Evolutionary conservation across 2,113 vertebrate genomes (phyloP).

Genomic region (Prinia subflava): DNA sequence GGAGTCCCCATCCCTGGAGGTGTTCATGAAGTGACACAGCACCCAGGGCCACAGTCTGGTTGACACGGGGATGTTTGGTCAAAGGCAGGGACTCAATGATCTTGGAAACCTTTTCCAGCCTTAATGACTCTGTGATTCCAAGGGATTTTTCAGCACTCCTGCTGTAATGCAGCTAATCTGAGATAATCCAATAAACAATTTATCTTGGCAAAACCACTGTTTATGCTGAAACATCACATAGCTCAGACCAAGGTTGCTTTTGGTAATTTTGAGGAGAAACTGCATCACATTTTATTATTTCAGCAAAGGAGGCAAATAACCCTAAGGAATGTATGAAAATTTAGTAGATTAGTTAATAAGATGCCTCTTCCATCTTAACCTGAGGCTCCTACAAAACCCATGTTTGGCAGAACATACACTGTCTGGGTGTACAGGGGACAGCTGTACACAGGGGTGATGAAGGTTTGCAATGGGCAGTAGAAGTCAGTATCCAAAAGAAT

Average conservation of each 20-base stretch:
- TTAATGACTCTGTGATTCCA: not conserved
- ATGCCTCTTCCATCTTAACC: not conserved
- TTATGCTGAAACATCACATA: not conserved
- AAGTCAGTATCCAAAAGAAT: not conserved
- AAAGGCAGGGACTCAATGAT: not conserved
- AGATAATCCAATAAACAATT: not conserved
- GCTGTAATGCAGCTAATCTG: not conserved
- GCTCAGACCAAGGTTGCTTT: not conserved
- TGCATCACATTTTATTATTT: not conserved
- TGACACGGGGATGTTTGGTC: not conserved
- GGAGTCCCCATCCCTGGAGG: not conserved
- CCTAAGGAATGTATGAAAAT: not conserved
- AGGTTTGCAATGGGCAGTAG: not conserved
- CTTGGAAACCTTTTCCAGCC: not conserved
- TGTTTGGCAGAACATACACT: not conserved
- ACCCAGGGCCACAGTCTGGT: not conserved
- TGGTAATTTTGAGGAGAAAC: not conserved
- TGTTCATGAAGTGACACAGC: not conserved
- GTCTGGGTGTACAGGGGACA: not conserved
- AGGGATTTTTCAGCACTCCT: not conserved
- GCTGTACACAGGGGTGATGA: not conserved
- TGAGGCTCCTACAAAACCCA: not conserved
- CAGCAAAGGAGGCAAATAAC: not conserved
- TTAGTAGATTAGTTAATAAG: not conserved
- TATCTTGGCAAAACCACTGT: not conserved